Conservation (phyloP, 2,888 invertebrate species). For the Magallana nippona region DNA sequence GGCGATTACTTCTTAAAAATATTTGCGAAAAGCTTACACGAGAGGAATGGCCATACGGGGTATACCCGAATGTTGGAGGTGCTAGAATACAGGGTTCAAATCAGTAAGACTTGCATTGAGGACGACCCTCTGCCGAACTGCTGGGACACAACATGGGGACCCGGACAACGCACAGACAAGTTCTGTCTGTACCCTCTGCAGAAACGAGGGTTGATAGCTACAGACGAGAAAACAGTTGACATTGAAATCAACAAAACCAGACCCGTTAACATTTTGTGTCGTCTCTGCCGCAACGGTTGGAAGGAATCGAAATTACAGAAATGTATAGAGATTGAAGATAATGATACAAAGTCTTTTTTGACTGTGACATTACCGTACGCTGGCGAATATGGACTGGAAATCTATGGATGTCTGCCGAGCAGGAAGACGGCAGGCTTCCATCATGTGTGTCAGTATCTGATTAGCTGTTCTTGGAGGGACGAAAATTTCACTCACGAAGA, state of each 20-base stretch:
- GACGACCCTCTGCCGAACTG: constrained; percentile 62
- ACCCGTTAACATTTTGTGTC: constrained; percentile 46
- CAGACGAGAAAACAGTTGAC: constrained; percentile 43
- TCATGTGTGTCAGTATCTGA: constrained; percentile 64
- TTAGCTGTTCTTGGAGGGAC: constrained; percentile 51
- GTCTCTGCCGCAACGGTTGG: constrained; percentile 45
- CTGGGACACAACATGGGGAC: constrained; percentile 63
- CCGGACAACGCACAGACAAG: constrained; percentile 51
- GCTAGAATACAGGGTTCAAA: constrained; percentile 62
- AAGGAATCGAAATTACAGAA: constrained; percentile 46
- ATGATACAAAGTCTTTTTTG: constrained; percentile 50
- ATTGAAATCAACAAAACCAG: constrained; percentile 52
- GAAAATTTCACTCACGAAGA: constrained; percentile 42
- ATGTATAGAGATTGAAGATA: constrained; percentile 48
- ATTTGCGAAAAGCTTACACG: constrained; percentile 59
- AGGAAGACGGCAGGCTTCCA: constrained; percentile 51
- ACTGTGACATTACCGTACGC: constrained; percentile 55
- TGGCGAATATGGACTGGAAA: constrained; percentile 64
- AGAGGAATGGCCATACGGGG: constrained; percentile 40
- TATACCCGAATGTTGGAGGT: constrained; percentile 60
- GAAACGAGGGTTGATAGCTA: constrained; percentile 45
- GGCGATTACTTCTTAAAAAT: constrained; percentile 60
- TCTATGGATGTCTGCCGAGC: constrained; percentile 57
- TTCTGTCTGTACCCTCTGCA: constrained; percentile 49
- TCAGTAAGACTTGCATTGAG: constrained; percentile 59